phyloP scores from a whole-genome alignment of 2,888 invertebrate species.

The Ligdia adustata region DNA sequence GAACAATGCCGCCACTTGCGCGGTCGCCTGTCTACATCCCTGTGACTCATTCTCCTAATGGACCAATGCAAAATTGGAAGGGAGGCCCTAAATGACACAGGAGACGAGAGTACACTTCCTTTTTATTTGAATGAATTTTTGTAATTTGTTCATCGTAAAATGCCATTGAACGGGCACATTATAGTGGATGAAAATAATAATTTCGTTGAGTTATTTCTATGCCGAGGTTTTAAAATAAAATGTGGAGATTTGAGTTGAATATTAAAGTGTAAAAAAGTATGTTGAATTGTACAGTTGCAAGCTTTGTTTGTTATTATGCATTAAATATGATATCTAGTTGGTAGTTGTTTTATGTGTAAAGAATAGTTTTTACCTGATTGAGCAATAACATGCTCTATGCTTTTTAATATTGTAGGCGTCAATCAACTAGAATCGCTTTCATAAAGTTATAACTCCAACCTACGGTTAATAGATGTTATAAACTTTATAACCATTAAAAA shows the following conservation, averaged over 20 bases:
- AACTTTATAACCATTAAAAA: conserved; percentile 21
- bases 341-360: no score
- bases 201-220: conserved; percentile 5
- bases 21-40: conserved; percentile 52
- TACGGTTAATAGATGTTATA: conserved; percentile 16
- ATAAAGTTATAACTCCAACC: conserved; percentile 8
- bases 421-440: conserved; percentile 11
- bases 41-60: conserved; percentile 53
- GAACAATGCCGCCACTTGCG: conserved; percentile 42
- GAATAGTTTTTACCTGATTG: no score
- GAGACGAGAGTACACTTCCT: conserved; percentile 32
- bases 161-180: conserved; percentile 10
- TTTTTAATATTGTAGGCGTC: no score
- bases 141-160: conserved; percentile 24
- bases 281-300: no score
- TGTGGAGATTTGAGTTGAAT: no score
- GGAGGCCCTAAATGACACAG: conserved; percentile 45
- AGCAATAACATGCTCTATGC: no score
- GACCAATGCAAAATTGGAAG: conserved; percentile 52
- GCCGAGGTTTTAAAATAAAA: neutral
- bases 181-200: conserved; percentile 1
- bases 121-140: conserved; percentile 23
- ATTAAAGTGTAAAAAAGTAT: no score
- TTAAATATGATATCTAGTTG: no score
- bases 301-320: no score